phyloP scores from a whole-genome alignment of 2,797 vertebrate species.

The Malurus leucopterus region DNA sequence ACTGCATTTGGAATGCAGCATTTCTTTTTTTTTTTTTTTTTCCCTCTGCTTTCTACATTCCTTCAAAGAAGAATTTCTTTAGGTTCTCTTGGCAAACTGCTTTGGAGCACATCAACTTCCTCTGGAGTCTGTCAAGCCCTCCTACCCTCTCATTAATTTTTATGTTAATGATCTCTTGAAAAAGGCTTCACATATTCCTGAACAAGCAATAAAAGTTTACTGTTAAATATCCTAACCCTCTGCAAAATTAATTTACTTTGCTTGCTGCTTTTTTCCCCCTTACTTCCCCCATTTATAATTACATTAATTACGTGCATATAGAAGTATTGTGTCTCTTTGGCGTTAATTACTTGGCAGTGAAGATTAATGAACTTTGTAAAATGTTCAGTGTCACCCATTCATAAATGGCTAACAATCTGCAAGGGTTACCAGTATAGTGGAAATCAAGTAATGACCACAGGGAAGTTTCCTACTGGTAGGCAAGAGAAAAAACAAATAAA shows the following conservation, averaged over 20 bases:
- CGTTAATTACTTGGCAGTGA: conserved; percentile 48
- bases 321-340: conserved; percentile 27
- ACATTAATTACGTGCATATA: conserved; percentile 21
- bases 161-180: background rate
- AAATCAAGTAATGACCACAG: conserved; percentile 6
- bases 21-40: background rate
- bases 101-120: background rate
- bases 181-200: background rate
- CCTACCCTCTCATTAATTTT: background rate
- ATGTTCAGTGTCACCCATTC: conserved; percentile 8
- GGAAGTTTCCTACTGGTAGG: background rate
- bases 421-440: background rate
- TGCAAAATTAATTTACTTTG: conserved; percentile 43
- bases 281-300: conserved; percentile 25
- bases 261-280: background rate
- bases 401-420: conserved; percentile 8
- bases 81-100: background rate
- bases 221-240: background rate
- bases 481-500: background rate
- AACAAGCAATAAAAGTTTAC: background rate
- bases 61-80: background rate
- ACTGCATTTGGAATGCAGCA: background rate
- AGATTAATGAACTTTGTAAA: conserved; percentile 50
- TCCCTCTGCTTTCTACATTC: background rate
- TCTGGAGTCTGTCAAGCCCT: background rate